Base-by-base conservation (phyloP, 2,113 vertebrate genomes). In the Benitochromis conjunctus region DNA sequence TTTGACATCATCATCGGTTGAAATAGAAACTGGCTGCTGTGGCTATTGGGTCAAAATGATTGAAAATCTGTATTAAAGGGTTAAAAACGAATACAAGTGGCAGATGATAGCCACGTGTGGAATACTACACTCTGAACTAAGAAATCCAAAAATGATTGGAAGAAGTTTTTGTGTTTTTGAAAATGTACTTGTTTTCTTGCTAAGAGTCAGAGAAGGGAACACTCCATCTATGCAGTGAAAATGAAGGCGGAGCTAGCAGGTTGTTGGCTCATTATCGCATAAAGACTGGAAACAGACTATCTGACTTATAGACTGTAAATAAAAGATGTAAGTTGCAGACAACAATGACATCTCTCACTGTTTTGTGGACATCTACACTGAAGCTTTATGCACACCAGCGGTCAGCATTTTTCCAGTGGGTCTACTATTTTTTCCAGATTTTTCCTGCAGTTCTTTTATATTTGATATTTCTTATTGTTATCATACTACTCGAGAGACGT, bases 21-120 rank as follows among this genome's bases (percentile, higher is more conserved):
- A 80, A 60, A 88, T 88, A 43, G 91, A 55, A 84, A 90, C 90
- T 60, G 19, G n/a, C 12, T 11, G 57, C 18, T 76, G 14, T 41
- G 51, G 87, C 82, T 60, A 11, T 21, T 9, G 16, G 78, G 76
- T 76, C 66, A 86, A 76, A 16, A 76, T 51, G 26, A 76, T 29
- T 51, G 16, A 76, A 76, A 51, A n/a, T 51, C 56, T 81, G 4
- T 8, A 21, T 26, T 53, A 51, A 66, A 46, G 55, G 43, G 19
- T 64, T 41, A 7, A 43, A 56, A 86, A 64, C 6, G 1, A 36
- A 81, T 18, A 74, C 41, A 74, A 48, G n/a, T 69, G 38, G n/a
- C 12, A 71, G 24, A 71, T 48, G 21, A 24, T 6, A 29, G 41
- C 14, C 48, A 51, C 7, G 48, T 29, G 21, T 24, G 5, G 5